Base-by-base conservation (phyloP, 2,888 invertebrate species). In the Spicauda simplicius region DNA sequence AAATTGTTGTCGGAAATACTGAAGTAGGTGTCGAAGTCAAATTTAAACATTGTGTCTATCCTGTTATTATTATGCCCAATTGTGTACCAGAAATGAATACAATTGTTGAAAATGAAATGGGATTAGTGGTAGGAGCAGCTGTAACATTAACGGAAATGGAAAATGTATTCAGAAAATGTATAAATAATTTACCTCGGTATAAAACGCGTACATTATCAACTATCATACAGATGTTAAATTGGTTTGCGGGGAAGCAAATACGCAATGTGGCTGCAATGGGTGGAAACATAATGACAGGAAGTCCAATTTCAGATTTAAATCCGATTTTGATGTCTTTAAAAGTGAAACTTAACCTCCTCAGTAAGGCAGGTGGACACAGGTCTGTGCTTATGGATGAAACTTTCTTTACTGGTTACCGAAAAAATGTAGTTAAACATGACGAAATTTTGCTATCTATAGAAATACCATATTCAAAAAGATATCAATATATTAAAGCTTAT, bases 161-260 rank as follows among this genome's bases (percentile, higher is more conserved):
- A 80, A 88, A 94, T 4, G 88, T 88, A 48, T 91, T 98, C 4
- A 94, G 87, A 67, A 81, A 93, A 62, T 94, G 95, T 76, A 96
- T 97, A 20, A 83, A 94, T 18, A 82, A 78, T 19, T 82, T 94
- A 70, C 93, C 94, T 69, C 95, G 94, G 74, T 80, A 94, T 71
- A 95, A 95, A 85, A 96, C 96, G 5, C 94, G 96, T 77, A 94
- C 96, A 62, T 96, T 96, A 73, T 90, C 87, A 75, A 95, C 96
- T 45, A 95, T 97, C 45, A 93, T 96, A 0, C 94, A 97, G 64
- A 99, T 99, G 97, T 90, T 99, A 58, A 96, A 97, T 81, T 98
- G 97, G 96, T 99, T 99, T 94, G 99, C 98, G 56, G 98, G 99
- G 10, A 97, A 97, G 83, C 99, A 99, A 89, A 98, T 99, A 68